A percentile compares a stretch with the other conserved stretches of the same genome.
These are phyloP conservation scores for Eupithecia inturbata DNA, from an alignment of 2,888 invertebrate species.

Conservation along the genomic window DNA sequence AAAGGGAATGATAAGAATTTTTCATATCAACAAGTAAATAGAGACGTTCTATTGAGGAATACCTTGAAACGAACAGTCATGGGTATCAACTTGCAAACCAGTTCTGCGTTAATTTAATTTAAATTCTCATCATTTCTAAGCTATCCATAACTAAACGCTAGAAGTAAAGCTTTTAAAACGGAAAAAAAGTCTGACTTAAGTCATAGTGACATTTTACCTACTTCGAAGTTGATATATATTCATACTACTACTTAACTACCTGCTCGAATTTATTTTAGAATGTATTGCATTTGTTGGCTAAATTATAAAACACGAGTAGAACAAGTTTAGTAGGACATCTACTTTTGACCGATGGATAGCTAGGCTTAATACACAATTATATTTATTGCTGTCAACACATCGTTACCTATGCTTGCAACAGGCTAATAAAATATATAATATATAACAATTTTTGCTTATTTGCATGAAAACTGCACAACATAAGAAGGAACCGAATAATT, in stretches of 20 bases:
- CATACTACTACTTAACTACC: too few species aligned
- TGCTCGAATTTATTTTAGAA: neutral
- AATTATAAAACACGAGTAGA: neutral
- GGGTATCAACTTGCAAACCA: conserved; percentile 6
- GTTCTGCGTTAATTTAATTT: neutral
- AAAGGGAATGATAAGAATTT: neutral
- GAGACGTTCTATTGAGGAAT: neutral
- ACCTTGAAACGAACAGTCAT: neutral
- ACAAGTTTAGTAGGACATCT: neutral
- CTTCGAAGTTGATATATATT: neutral
- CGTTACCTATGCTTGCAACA: neutral
- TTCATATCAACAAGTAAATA: neutral
- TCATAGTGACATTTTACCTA: too few species aligned
- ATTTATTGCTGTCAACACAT: neutral
- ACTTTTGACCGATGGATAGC: neutral
- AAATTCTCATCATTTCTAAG: neutral
- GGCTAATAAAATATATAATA: too few species aligned
- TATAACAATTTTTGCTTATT: too few species aligned
- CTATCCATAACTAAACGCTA: neutral
- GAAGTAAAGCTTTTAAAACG: neutral
- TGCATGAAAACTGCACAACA: too few species aligned
- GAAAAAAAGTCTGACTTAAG: neutral
- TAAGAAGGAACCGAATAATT: too few species aligned
- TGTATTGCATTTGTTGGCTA: neutral
- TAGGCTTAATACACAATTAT: neutral